phyloP scores from a whole-genome alignment of 2,888 invertebrate genomes.

The Hemaris fuciformis region DNA sequence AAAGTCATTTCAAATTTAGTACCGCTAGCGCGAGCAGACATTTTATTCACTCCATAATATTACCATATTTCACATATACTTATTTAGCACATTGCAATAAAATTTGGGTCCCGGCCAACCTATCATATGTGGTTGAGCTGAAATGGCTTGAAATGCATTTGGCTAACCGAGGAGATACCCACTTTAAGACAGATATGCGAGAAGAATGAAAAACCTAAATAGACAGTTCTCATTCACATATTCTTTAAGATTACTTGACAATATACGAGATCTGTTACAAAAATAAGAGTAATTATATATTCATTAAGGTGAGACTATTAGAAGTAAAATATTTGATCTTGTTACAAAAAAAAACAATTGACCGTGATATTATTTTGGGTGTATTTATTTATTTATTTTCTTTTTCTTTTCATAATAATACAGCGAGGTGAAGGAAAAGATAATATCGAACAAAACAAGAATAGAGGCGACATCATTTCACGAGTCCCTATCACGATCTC shows the following conservation, averaged over 20 bases:
- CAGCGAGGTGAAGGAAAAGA: not conserved
- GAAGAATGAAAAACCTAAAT: not conserved
- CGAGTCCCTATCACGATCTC: conserved; percentile 20
- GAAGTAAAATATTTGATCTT: not conserved
- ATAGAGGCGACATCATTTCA: conserved; percentile 9
- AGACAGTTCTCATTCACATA: not conserved
- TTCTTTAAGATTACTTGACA: too few relatives aligned
- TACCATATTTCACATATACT: not conserved
- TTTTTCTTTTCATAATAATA: too few relatives aligned
- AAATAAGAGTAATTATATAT: too few relatives aligned
- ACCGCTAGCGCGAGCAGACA: too few relatives aligned
- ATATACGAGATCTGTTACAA: too few relatives aligned
- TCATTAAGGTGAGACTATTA: too few relatives aligned
- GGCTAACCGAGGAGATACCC: not conserved
- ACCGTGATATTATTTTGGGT: not conserved
- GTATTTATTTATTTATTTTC: too few relatives aligned
- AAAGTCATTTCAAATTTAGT: not conserved
- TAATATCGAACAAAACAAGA: not conserved
- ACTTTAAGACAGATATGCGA: not conserved
- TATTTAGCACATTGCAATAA: not conserved
- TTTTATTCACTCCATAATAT: not conserved
- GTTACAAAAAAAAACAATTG: not conserved
- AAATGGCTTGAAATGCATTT: not conserved
- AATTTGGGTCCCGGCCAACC: not conserved
- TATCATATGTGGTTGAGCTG: not conserved